Evolutionary conservation across 2,888 invertebrate genomes (phyloP), one percentile per base, ranked within the genome.

Genomic region (Amphimallon solstitiale): DNA sequence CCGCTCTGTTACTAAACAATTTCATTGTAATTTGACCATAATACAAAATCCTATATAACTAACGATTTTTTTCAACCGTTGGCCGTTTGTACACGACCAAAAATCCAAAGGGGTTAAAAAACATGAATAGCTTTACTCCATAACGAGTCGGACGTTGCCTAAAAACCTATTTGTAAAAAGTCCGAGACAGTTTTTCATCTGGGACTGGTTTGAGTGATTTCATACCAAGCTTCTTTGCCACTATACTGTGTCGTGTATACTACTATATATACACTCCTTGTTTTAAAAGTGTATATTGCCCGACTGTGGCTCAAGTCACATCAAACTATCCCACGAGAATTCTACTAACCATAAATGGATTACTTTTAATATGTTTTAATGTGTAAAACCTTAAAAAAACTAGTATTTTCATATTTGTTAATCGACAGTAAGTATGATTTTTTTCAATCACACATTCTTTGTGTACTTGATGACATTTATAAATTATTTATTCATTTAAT

Each of bases 161-260:
- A 78, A 80, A 81, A 79, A 79, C 72, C 69, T 73, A 73, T 74
- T 74, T 73, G 74, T 77, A 80, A 80, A 80, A 81, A 77, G 75
- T 73, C 75, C 76, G 73, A 78, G 79, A 78, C 79, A 77, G 79
- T 81, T 80, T 80, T 81, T 80, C 79, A 77, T 77, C 72, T 68
- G 68, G 72, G 73, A 75, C 78, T 77, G 77, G 77, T 78, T 77
- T 78, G 77, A 78, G 77, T 73, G 77, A 78, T 79, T 79, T 78
- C 77, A 78, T 78, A 77, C 74, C 76, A 74, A 73, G 72, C 71
- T 73, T 63, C 67, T 67, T 51, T 61, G 63, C 63, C 65, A 69
- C 71, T 68, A 72, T 73, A 76, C 68, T 73, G 49, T 62, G 34
- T 43, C 49, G 63, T 34, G 19, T 46, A 46, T 23, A 71, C 21